phyloP scores from a whole-genome alignment of 53 echinoderm and acorn worm species.

The Temnopleurus reevesii region DNA sequence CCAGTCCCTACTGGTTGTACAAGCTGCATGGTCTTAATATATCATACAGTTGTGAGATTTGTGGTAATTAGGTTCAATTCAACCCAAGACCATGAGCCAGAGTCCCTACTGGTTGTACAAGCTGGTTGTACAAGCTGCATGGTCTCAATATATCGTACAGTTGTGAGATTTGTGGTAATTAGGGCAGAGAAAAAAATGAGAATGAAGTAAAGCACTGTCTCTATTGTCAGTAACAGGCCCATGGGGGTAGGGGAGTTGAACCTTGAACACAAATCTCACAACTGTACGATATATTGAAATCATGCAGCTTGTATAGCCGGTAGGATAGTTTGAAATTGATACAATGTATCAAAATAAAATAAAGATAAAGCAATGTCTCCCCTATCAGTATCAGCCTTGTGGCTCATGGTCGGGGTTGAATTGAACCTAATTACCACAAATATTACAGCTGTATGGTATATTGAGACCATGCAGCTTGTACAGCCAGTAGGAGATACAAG shows the following conservation, averaged over 20 bases:
- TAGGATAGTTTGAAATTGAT: conserved; percentile 80
- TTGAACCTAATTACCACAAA: conserved; percentile 96
- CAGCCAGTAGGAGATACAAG: conserved; percentile 99
- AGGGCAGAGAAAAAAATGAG: too few relatives aligned
- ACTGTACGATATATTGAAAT: too few relatives aligned
- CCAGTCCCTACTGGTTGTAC: too few relatives aligned
- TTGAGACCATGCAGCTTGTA: conserved; percentile 99
- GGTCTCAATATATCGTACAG: conserved; percentile 97
- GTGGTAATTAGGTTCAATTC: conserved; percentile 95
- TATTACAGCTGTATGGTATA: conserved; percentile 96
- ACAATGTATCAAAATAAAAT: not conserved
- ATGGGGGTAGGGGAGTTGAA: too few relatives aligned
- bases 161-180: conserved; percentile 98
- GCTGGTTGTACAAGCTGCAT: too few relatives aligned
- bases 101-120: conserved; percentile 99
- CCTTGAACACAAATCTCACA: too few relatives aligned
- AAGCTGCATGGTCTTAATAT: too few relatives aligned
- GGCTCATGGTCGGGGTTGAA: too few relatives aligned
- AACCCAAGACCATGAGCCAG: too few relatives aligned
- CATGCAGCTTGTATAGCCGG: conserved; percentile 99
- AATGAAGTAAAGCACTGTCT: too few relatives aligned
- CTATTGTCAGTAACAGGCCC: too few relatives aligned
- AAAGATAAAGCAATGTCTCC: not conserved
- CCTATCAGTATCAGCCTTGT: too few relatives aligned
- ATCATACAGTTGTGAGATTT: conserved; percentile 99